These are phyloP conservation scores for Alentia gelatinosa DNA, from an alignment of 2,888 invertebrate species.

Conservation along the genomic window DNA sequence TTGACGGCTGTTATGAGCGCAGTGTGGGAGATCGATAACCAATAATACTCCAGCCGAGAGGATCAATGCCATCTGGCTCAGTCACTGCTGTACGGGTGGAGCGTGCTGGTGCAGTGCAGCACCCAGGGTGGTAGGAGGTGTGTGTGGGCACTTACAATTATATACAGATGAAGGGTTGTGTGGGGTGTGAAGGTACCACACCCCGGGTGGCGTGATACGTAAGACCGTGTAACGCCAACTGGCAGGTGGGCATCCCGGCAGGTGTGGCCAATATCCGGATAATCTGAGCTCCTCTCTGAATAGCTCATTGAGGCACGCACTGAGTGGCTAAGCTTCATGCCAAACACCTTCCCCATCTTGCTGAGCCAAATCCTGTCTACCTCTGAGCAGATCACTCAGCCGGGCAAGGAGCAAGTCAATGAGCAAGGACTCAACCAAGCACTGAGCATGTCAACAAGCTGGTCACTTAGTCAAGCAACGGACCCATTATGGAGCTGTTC, in stretches of 20 bases:
- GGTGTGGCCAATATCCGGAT: not conserved
- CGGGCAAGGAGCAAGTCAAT: too few relatives aligned
- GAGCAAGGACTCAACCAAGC: too few relatives aligned
- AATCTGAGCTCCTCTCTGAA: not conserved
- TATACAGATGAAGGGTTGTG: not conserved
- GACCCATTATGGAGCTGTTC: too few relatives aligned
- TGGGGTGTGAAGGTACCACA: too few relatives aligned
- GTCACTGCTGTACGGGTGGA: not conserved
- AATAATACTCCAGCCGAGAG: not conserved
- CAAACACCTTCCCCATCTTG: too few relatives aligned
- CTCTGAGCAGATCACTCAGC: too few relatives aligned
- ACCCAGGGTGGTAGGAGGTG: not conserved
- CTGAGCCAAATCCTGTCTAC: too few relatives aligned
- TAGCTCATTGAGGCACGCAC: too few relatives aligned
- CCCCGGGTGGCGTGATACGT: too few relatives aligned
- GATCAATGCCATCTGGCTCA: not conserved
- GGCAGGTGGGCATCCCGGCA: not conserved
- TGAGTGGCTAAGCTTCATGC: too few relatives aligned
- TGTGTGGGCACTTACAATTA: not conserved
- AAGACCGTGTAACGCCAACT: not conserved
- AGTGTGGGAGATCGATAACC: not conserved
- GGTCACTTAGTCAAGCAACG: too few relatives aligned
- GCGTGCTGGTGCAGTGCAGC: not conserved
- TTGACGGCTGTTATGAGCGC: not conserved
- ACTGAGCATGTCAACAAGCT: too few relatives aligned